Percentiles rank a stretch among this genome's conserved stretches.
Conservation (phyloP, 2,797 vertebrate genomes). For the Apodemus agrarius region DNA sequence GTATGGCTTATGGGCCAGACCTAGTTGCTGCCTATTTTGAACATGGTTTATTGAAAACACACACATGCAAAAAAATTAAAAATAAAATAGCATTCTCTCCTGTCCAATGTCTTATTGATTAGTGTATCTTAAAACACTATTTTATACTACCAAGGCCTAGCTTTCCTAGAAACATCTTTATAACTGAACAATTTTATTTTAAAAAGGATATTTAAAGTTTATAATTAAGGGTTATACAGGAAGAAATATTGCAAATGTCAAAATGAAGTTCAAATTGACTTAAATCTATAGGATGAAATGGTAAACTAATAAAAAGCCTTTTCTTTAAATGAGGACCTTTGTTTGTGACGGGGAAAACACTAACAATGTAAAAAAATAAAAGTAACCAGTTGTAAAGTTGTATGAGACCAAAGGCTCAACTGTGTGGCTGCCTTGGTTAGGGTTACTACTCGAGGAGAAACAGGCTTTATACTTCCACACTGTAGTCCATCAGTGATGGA, state of each 20-base stretch:
- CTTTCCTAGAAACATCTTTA: conserved; percentile 10
- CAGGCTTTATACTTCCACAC: not conserved
- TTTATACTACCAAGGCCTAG: not conserved
- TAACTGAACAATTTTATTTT: not conserved
- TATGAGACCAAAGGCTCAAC: not conserved
- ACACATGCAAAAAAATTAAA: conserved; percentile 29
- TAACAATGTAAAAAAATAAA: not conserved
- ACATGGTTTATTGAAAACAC: conserved; percentile 3
- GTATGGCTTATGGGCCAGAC: not conserved
- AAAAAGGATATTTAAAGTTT: not conserved
- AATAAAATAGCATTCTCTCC: conserved; percentile 12
- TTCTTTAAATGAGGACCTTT: not conserved
- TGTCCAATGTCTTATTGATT: not conserved
- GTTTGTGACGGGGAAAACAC: not conserved
- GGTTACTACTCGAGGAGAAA: not conserved
- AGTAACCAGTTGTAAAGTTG: conserved; percentile 6
- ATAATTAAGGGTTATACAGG: not conserved
- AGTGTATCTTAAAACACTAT: not conserved
- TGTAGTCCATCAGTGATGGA: not conserved
- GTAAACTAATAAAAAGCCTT: not conserved
- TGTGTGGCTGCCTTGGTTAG: not conserved
- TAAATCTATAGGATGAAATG: not conserved
- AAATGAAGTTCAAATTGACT: conserved; percentile 40
- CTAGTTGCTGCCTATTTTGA: not conserved
- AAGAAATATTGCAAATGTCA: not conserved